Base-by-base conservation (phyloP, 2,797 vertebrate species). In the Sparus aurata region DNA sequence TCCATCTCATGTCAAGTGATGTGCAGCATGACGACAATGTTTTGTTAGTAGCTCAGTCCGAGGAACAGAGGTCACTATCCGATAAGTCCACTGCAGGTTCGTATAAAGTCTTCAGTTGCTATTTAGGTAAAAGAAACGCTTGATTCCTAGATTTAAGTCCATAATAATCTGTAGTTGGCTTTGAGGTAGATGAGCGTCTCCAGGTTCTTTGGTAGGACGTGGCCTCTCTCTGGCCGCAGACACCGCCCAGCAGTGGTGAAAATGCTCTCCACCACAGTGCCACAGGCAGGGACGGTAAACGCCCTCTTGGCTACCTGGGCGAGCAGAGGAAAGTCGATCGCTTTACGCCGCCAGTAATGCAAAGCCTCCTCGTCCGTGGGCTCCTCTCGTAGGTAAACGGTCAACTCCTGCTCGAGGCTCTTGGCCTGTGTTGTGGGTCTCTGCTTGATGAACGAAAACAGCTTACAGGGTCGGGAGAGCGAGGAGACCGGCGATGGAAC, bases 391-490 rank as follows among this genome's bases (percentile, higher is more conserved):
- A 96, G 85, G 88, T 96, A 96, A 25, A 94, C 85, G 0, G 90
- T 87, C 86, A 96, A 27, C 54, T 96, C 96, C 85, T 96, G 95
- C 66, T 96, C 95, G 10, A 96, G 85, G 77, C 95, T 96, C 87
- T 96, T 96, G 67, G 95, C 95, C 87, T 96, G 95, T 2, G 92
- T 90, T 0, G 90, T 87, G 10, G 96, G 95, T 87, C 95, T 95
- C 86, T 96, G 95, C 83, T 96, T 96, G 81, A 96, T 96, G 88
- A 96, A 96, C 59, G 96, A 96, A 89, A 96, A 96, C 20, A 96
- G 88, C 88, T 95, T 96, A 80, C 95, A 95, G 30, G 95, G 95
- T 65, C 95, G 95, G 49, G 94, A 93, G 2, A 95, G 92, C 0
- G 95, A 91, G 8, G 93, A 92, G 55, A 92, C 71, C 0, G 93